Conservation (phyloP, 2,888 invertebrate species). For the Caenorhabditis parvicauda region DNA sequence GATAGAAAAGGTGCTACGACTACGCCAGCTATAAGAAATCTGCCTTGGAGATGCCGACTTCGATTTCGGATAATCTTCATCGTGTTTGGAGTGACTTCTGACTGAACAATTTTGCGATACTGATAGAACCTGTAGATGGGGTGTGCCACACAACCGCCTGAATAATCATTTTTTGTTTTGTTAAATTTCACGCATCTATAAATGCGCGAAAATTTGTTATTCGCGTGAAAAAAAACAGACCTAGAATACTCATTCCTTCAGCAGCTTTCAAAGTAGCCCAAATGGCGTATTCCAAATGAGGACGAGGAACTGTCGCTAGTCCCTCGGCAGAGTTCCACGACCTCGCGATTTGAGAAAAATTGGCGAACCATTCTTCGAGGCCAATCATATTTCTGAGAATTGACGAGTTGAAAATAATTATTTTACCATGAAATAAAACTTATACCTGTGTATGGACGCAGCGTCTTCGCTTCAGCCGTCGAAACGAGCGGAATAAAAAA, state of each 20-base stretch:
- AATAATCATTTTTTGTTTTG: constrained; percentile 3
- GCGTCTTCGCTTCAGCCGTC: too few relatives aligned
- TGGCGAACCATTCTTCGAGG: constrained; percentile 52
- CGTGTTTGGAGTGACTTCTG: constrained; percentile 53
- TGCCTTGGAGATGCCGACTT: constrained; percentile 52
- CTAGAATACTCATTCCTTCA: constrained; percentile 48
- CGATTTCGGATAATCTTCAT: constrained; percentile 50
- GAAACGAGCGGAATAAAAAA: too few relatives aligned
- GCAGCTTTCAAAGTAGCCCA: constrained; percentile 50
- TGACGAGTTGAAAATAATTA: too few relatives aligned
- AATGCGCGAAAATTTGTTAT: background rate
- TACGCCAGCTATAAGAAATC: constrained; percentile 48
- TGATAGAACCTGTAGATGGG: constrained; percentile 54
- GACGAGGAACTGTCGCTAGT: constrained; percentile 48
- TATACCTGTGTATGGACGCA: too few relatives aligned
- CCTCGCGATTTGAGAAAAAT: constrained; percentile 45
- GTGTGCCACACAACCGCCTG: constrained; percentile 53
- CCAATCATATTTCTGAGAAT: constrained; percentile 49
- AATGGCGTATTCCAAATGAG: constrained; percentile 49
- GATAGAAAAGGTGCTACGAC: constrained; percentile 43
- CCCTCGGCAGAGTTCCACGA: constrained; percentile 30
- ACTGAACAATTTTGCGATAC: constrained; percentile 36
- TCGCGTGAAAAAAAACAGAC: constrained; percentile 18
- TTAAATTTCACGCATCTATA: background rate
- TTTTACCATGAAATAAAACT: too few relatives aligned